Conservation (phyloP, 2,888 invertebrate genomes). For the Ypsolopha scabrella region DNA sequence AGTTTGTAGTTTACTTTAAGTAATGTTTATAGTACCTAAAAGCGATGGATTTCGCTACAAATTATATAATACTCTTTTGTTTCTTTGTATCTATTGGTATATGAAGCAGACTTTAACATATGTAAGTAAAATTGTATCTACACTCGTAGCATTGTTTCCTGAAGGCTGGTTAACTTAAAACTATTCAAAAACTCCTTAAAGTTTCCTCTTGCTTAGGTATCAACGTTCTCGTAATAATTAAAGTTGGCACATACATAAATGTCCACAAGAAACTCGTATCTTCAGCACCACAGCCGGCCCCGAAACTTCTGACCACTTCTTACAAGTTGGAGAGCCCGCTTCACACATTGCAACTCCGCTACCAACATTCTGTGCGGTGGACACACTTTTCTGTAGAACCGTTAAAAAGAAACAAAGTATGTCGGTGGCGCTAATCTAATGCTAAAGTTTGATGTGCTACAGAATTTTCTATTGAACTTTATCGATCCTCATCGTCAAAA, state of each 20-base stretch:
- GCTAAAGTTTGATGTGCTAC: conserved; percentile 3
- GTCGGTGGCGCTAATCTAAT: neutral
- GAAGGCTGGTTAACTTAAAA: no score
- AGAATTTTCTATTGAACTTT: neutral
- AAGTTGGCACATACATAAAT: neutral
- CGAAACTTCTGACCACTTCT: conserved; percentile 9
- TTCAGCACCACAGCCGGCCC: neutral
- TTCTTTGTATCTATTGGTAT: no score
- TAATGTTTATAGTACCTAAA: no score
- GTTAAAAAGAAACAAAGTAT: neutral
- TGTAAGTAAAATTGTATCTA: no score
- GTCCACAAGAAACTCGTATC: conserved; percentile 1
- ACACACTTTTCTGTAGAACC: neutral
- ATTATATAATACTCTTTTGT: no score
- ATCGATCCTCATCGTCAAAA: no score
- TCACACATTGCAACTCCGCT: conserved; percentile 25
- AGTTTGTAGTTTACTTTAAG: no score
- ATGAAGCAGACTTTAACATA: no score
- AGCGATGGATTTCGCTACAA: no score
- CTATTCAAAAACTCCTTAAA: no score
- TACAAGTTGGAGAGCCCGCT: conserved; percentile 35
- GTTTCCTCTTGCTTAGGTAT: no score
- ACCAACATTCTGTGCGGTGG: conserved; percentile 7
- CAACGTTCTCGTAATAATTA: neutral
- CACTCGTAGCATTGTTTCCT: no score